Percentiles rank a stretch among this genome's conserved stretches.
These are phyloP conservation scores for Paramormyrops kingsleyae DNA, from an alignment of 2,113 vertebrate genomes.

Conservation along the genomic window DNA sequence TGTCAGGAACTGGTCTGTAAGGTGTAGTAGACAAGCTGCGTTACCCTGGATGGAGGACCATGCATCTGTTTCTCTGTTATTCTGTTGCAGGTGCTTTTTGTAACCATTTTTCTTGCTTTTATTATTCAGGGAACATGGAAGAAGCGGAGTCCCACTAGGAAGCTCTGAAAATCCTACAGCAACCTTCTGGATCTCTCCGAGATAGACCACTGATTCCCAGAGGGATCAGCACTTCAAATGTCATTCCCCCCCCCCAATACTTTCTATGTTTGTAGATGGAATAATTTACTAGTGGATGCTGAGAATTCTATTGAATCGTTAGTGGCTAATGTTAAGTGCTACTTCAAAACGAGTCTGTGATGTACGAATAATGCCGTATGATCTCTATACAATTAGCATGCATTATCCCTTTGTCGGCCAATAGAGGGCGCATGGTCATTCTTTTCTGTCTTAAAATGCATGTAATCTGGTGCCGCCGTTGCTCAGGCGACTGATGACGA, in stretches of 20 bases:
- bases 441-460: constrained; percentile 32
- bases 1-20: constrained; percentile 2
- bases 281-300: constrained; percentile 75
- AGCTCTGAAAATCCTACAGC: neutral
- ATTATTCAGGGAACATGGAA: neutral
- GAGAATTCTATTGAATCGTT: constrained; percentile 62
- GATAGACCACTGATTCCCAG: constrained; percentile 51
- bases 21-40: neutral
- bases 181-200: constrained; percentile 27
- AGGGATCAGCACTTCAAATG: constrained; percentile 60
- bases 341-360: constrained; percentile 68
- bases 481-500: constrained; percentile 44
- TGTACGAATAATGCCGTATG: constrained; percentile 67
- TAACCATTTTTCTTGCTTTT: neutral
- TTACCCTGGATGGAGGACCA: neutral
- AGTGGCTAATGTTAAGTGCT: constrained; percentile 79
- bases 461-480: constrained; percentile 33
- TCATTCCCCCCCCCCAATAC: constrained; percentile 56
- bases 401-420: constrained; percentile 58
- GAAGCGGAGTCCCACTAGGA: neutral
- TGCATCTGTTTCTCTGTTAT: neutral
- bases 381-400: constrained; percentile 53
- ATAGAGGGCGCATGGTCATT: constrained; percentile 75
- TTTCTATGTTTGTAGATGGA: constrained; percentile 75
- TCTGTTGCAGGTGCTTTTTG: neutral